phyloP scores from a whole-genome alignment of 2,888 invertebrate species.

The Eulithis testata region DNA sequence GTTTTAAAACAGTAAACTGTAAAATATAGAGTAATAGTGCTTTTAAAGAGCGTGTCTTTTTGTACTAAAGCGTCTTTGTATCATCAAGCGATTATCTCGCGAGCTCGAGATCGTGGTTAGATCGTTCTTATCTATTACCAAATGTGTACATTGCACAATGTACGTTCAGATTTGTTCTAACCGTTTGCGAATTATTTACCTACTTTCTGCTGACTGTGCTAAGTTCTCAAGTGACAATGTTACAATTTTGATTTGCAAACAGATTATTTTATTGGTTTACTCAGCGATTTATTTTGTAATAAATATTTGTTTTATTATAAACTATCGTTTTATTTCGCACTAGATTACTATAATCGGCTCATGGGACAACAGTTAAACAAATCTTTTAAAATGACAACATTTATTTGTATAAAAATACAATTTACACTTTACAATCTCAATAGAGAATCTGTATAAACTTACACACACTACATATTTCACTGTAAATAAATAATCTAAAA shows the following conservation, averaged over 20 bases:
- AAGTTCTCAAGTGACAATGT: slow-evolving; percentile 1
- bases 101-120: too few relatives aligned
- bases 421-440: slow-evolving; percentile 73
- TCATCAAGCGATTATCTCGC: too few relatives aligned
- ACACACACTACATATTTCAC: slow-evolving; percentile 56
- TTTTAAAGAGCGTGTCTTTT: slow-evolving; percentile 9
- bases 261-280: slow-evolving; percentile 14
- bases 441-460: slow-evolving; percentile 68
- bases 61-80: background rate
- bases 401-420: slow-evolving; percentile 73
- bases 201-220: too few relatives aligned
- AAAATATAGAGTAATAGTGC: slow-evolving; percentile 13
- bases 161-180: too few relatives aligned
- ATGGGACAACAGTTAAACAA: background rate
- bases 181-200: too few relatives aligned
- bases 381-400: slow-evolving; percentile 54
- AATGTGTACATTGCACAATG: background rate
- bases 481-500: slow-evolving; percentile 62
- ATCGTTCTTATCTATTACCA: background rate
- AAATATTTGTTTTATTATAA: slow-evolving; percentile 24
- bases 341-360: too few relatives aligned
- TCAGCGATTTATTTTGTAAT: slow-evolving; percentile 18
- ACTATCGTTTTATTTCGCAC: slow-evolving; percentile 12
- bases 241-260: slow-evolving; percentile 9
- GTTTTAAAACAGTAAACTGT: background rate